Evolutionary conservation across 30 jellyfish, hydroid and myxozoan species (phyloP), one percentile per base, ranked within the genome.

Genomic region (Chrysaora quinquecirrha): DNA sequence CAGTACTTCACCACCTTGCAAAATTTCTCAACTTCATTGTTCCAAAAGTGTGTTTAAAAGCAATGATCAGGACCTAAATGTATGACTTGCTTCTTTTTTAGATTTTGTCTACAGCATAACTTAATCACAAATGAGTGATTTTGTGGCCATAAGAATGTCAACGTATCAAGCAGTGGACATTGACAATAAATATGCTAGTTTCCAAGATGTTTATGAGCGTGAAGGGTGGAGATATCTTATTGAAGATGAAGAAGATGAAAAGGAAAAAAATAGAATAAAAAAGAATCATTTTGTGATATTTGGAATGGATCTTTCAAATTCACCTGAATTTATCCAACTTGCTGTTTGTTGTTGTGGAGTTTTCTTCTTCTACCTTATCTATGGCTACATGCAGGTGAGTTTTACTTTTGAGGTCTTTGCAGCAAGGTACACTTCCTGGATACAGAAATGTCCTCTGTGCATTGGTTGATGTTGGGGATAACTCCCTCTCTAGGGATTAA

Each of bases 381-480:
- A 90, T 83, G 97, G 97, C 19, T 90, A 90, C 60, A 64, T 69
- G 78, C 97, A 90, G 85, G 97, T 90, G 30, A 31, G 92, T 27
- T 22, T n/a, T n/a, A n/a, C n/a, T n/a, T n/a, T n/a, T n/a, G n/a
- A n/a, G n/a, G n/a, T n/a, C n/a, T n/a, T n/a, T n/a, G n/a, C n/a
- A n/a, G n/a, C n/a, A n/a, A n/a, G n/a, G n/a, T n/a, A n/a, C n/a
- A n/a, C n/a, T n/a, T n/a, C n/a, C n/a, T n/a, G n/a, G n/a, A n/a
- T n/a, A n/a, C n/a, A n/a, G n/a, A n/a, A n/a, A n/a, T n/a, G n/a
- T n/a, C n/a, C n/a, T n/a, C n/a, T n/a, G n/a, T n/a, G n/a, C n/a
- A n/a, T n/a, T n/a, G n/a, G n/a, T n/a, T n/a, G n/a, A n/a, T n/a
- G n/a, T n/a, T n/a, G n/a, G n/a, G n/a, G n/a, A n/a, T n/a, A n/a